Conservation (phyloP, 2,888 invertebrate genomes). For the Portevinia maculata region DNA sequence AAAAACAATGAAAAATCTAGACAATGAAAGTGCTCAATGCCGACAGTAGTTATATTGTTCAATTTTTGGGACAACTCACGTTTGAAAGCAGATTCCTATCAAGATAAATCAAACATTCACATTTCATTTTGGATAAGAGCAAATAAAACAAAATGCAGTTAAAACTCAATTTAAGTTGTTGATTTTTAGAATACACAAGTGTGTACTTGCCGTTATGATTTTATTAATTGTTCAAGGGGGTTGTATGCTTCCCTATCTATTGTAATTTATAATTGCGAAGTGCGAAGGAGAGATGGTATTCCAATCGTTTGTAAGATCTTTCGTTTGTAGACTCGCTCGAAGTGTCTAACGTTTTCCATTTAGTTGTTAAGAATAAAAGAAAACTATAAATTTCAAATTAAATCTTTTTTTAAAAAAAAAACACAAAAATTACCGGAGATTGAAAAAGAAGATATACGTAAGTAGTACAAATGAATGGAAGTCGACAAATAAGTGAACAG, state of each 20-base stretch:
- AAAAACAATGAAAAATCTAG: slow-evolving; percentile 13
- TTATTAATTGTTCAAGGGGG: slow-evolving; percentile 35
- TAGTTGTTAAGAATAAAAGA: slow-evolving; percentile 60
- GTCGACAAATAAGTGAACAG: too few species aligned
- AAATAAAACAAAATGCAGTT: background rate
- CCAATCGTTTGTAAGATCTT: slow-evolving; percentile 31
- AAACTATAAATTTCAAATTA: slow-evolving; percentile 43
- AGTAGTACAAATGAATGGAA: too few species aligned
- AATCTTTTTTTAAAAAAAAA: background rate
- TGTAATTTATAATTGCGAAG: slow-evolving; percentile 2
- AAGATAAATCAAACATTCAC: slow-evolving; percentile 7
- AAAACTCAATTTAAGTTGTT: slow-evolving; percentile 22
- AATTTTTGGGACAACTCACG: slow-evolving; percentile 6
- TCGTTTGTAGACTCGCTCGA: slow-evolving; percentile 29
- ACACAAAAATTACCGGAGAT: background rate
- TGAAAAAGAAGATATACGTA: too few species aligned
- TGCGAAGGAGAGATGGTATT: slow-evolving; percentile 12
- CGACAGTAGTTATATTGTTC: slow-evolving; percentile 1
- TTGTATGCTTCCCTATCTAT: slow-evolving; percentile 31
- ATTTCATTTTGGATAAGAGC: background rate
- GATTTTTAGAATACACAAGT: slow-evolving; percentile 4
- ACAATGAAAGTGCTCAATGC: slow-evolving; percentile 38
- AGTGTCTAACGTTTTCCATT: slow-evolving; percentile 64
- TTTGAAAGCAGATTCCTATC: background rate
- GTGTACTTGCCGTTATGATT: slow-evolving; percentile 15